Base-by-base conservation (phyloP, 1,140 invertebrate genomes). In the Nomia melanderi region DNA sequence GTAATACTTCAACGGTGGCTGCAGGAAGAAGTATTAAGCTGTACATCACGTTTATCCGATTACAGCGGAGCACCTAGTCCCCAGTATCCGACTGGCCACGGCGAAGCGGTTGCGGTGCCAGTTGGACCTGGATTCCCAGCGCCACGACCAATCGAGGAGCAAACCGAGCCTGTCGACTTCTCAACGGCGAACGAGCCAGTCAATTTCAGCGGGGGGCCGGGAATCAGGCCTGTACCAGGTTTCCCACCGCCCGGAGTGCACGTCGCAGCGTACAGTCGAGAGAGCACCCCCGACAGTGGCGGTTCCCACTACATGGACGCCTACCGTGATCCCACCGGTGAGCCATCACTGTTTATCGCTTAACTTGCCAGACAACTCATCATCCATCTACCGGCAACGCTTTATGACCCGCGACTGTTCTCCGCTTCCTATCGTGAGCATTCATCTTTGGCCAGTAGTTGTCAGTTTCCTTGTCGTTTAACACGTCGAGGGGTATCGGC, bases 281-380 rank as follows among this genome's bases (percentile, higher is more conserved):
- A 97, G 90, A 97, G 96, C 41, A 97, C 96, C 50, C 95, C 95
- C 12, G 96, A 97, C 89, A 96, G 96, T 86, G 96, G 96, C 54
- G 96, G 95, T 69, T 96, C 96, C 33, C 96, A 97, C 91, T 97
- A 97, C 86, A 94, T 97, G 90, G 96, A 97, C 88, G 95, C 96
- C 62, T 97, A 97, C 88, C 93, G 96, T 88, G 96, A 97, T 90
- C 94, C 96, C 20, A 96, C 96, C 85, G 96, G 96, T 97, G 91
- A 94, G 91, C 88, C 84, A 83, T 86, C 78, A 77, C 83, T 83
- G 53, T 81, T 81, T 84, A 79, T 80, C 64, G 50, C 56, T 70
- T 59, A 77, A 79, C 56, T 72, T 44, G 27, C 25, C 57, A 56
- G 62, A 69, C 44, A 39, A 59, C 66, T 44, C 53, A 25, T 72